Conservation (phyloP, 2,888 invertebrate species). For the Phyllotreta cruciferae region DNA sequence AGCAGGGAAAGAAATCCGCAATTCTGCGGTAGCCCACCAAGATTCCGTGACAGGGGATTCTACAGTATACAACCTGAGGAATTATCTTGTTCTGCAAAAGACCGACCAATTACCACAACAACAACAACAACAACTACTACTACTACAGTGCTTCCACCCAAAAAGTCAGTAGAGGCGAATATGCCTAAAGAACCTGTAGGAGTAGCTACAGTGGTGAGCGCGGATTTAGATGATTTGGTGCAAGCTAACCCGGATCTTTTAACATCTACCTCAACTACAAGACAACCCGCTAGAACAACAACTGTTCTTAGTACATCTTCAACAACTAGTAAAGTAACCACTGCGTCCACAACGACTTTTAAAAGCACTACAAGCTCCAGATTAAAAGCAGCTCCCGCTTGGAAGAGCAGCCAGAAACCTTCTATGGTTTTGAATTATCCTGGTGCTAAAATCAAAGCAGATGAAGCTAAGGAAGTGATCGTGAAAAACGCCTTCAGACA, state of each 20-base stretch:
- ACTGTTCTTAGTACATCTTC: slow-evolving; percentile 52
- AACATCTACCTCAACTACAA: slow-evolving; percentile 46
- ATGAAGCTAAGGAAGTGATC: slow-evolving; percentile 76
- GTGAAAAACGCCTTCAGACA: slow-evolving; percentile 86
- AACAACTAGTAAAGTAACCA: slow-evolving; percentile 50
- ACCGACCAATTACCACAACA: slow-evolving; percentile 26
- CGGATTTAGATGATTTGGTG: slow-evolving; percentile 59
- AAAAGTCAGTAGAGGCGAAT: slow-evolving; percentile 15
- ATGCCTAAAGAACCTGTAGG: slow-evolving; percentile 61
- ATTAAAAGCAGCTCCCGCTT: slow-evolving; percentile 53
- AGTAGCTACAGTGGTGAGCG: slow-evolving; percentile 66
- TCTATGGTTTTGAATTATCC: slow-evolving; percentile 75
- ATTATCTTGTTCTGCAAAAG: slow-evolving; percentile 62
- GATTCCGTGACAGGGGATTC: slow-evolving; percentile 82
- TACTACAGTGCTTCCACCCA: slow-evolving; percentile 10
- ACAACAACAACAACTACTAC: slow-evolving; percentile 25
- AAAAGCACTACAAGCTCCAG: slow-evolving; percentile 50
- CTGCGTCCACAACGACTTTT: slow-evolving; percentile 52
- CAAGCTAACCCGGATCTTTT: slow-evolving; percentile 22
- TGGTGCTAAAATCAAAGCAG: slow-evolving; percentile 66
- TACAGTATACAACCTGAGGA: slow-evolving; percentile 86
- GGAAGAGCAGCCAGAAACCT: slow-evolving; percentile 67
- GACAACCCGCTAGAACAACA: slow-evolving; percentile 51
- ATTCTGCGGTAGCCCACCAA: slow-evolving; percentile 85
- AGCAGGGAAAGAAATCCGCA: slow-evolving; percentile 91